Evolutionary conservation across 2,113 vertebrate species (phyloP), one percentile per base, ranked within the genome.

Genomic region (Bos javanicus): DNA sequence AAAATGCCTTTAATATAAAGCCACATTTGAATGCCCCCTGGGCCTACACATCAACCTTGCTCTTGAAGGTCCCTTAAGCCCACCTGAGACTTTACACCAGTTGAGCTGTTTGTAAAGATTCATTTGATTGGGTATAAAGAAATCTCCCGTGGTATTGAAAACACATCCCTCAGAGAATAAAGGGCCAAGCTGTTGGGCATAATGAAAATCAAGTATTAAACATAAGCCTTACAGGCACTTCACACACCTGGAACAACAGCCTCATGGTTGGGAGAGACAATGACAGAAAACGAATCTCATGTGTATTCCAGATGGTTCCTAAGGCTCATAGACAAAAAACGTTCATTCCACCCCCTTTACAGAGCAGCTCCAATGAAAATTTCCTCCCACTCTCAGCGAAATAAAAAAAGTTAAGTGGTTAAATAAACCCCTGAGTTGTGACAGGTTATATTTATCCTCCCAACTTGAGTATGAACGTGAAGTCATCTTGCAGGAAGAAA

Each of bases 231-330:
- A 3, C 80, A 92, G 92, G 59, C 96, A 94, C 97, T 97, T 90
- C 97, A 96, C 96, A 98, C 97, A 98, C 98, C 97, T 98, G 98
- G 97, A 97, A 97, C 87, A 98, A 97, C 97, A 98, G 95, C 96
- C 97, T 52, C 84, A 96, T 95, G 96, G 95, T 95, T 95, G 67
- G 91, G 28, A 62, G 33, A 98, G 84, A 98, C 98, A 98, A 98
- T 96, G 54, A 97, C 84, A 96, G 96, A 96, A 95, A 98, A 98
- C 6, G 48, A 98, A 97, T 97, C 98, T 98, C 98, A 90, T 97
- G 98, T 97, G 96, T 96, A 94, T 97, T 96, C 97, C 98, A 98
- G 98, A 98, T 98, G 98, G 98, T 96, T 98, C 96, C 94, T 87
- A 94, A 97, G 95, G 95, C 96, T 97, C 96, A 94, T 36, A 85